Conservation (phyloP, 2,888 invertebrate species). For the Oscheius sp. region DNA sequence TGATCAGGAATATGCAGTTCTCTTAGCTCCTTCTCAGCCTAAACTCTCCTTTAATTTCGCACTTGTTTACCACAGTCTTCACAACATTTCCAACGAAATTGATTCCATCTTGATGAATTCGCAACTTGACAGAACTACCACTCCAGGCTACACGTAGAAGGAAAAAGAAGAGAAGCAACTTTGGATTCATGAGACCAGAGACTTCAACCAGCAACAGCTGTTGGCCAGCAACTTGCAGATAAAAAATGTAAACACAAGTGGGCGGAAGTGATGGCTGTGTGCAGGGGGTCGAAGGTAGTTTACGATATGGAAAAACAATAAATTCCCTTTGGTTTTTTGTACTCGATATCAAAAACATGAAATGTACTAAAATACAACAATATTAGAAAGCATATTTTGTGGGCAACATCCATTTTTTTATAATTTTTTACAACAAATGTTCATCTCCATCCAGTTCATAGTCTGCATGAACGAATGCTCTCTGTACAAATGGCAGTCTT, state of each 20-base stretch:
- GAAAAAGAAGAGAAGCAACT: not conserved
- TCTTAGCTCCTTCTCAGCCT: not conserved
- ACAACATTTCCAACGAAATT: not conserved
- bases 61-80: not conserved
- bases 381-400: no score
- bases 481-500: conserved; percentile 59
- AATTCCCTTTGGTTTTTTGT: no score
- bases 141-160: not conserved
- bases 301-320: no score
- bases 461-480: conserved; percentile 64
- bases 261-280: not conserved
- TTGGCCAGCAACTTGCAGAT: not conserved
- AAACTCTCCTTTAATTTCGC: not conserved
- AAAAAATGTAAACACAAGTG: not conserved
- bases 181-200: not conserved
- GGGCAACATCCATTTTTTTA: no score
- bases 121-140: not conserved
- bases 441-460: conserved; percentile 63
- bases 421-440: conserved; percentile 30
- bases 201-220: not conserved
- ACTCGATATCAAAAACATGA: no score
- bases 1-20: not conserved
- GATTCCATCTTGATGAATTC: conserved; percentile 6
- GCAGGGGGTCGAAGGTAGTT: not conserved
- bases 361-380: no score